These are phyloP conservation scores for Catocala sponsa DNA, from an alignment of 2,888 invertebrate genomes.

Conservation along the genomic window DNA sequence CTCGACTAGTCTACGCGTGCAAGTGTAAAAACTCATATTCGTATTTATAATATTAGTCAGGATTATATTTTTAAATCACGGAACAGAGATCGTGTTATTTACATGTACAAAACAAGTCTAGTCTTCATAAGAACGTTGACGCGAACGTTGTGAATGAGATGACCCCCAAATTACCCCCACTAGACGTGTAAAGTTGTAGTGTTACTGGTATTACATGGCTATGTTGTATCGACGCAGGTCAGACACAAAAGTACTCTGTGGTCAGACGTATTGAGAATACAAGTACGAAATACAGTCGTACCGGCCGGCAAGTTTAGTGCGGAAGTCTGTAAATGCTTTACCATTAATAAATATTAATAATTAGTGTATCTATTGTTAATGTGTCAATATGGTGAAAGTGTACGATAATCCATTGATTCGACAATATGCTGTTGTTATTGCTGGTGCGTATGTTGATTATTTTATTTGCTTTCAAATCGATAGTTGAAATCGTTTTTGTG, in stretches of 20 bases:
- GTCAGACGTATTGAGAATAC: no score
- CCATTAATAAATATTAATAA: background rate
- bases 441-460: conserved; percentile 12
- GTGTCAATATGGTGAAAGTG: conserved; percentile 10
- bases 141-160: background rate
- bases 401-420: conserved; percentile 7
- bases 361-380: background rate
- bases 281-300: no score
- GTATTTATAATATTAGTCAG: no score
- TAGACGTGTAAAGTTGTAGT: background rate
- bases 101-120: no score
- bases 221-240: no score
- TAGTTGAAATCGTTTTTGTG: background rate
- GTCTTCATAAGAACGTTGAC: background rate
- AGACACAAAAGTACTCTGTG: no score
- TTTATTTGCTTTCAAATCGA: background rate
- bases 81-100: no score
- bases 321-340: background rate
- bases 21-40: no score
- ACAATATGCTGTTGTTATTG: conserved; percentile 15
- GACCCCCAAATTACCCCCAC: conserved; percentile 7
- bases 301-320: background rate
- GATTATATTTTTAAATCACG: no score
- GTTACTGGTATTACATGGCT: background rate
- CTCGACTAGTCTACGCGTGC: no score